Base-by-base conservation (phyloP, 2,888 invertebrate species). In the Harpalus rubripes region DNA sequence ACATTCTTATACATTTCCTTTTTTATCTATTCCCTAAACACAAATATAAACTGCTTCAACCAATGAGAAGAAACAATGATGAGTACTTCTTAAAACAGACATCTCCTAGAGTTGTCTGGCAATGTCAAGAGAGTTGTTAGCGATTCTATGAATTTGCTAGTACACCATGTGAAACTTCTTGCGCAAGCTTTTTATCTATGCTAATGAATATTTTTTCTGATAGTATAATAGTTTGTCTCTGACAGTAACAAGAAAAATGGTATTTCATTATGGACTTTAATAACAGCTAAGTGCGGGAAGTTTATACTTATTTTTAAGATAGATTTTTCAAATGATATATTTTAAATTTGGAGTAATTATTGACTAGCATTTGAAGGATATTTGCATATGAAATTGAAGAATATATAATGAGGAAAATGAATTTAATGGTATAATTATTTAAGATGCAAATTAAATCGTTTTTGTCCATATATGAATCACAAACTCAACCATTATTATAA, bases 11-110 rank as follows among this genome's bases (percentile, higher is more conserved):
- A 44, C 44, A 44, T 0, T 52, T 52, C 44, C 44, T 52, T 52
- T 52, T 52, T 52, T 52, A 52, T 52, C 44, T 52, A 52, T 52
- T 52, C 44, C 44, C 44, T 52, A 52, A 52, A 12, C 44, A 52
- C 44, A 5, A 52, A 52, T 52, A 52, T 10, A 52, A 52, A 52
- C 44, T 52, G 44, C 10, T 52, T 8, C 44, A 52, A 12, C 44
- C 44, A 52, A 52, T 52, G 10, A 7, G 44, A 52, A 52, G 44
- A 52, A 8, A 12, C 44, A 2, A 12, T 12, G 44, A 52, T 52
- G 44, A 52, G 44, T 10, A 52, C 44, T 52, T 52, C 10, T 52
- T 52, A 52, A 52, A 52, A 52, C 44, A 52, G 44, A 52, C 44
- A 52, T 52, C 44, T 52, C 44, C 10, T 12, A 52, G 8, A 2